A percentile compares a stretch with the other conserved stretches of the same genome.
These are phyloP conservation scores for Smutsia gigantea DNA, from an alignment of 2,797 vertebrate species.

Conservation along the genomic window DNA sequence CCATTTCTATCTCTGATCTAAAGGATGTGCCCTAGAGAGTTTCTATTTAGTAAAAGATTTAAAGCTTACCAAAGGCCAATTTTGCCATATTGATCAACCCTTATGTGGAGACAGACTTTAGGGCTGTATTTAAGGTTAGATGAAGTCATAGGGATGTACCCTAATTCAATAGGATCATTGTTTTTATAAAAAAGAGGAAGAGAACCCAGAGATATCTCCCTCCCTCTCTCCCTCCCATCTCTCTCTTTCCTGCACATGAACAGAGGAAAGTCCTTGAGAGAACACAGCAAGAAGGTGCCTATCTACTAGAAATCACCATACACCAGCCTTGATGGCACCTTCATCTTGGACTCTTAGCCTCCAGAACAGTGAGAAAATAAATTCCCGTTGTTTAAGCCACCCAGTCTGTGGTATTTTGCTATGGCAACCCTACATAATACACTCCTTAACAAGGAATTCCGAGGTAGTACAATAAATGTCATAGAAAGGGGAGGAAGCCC, in stretches of 20 bases:
- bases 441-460: neutral
- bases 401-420: neutral
- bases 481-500: neutral
- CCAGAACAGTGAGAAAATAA: neutral
- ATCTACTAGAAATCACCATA: neutral
- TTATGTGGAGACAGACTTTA: neutral
- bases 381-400: neutral
- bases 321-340: neutral
- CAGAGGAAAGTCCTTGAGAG: neutral
- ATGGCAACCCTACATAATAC: neutral
- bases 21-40: neutral
- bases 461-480: neutral
- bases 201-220: neutral
- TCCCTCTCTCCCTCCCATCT: neutral
- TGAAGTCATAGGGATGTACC: neutral
- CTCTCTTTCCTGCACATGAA: neutral
- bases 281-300: neutral
- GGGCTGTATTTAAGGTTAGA: neutral
- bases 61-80: neutral
- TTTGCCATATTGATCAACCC: neutral
- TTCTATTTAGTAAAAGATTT: slow-evolving; percentile 7
- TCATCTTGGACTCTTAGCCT: neutral
- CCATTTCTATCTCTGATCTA: neutral
- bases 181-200: neutral
- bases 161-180: neutral